phyloP scores from a whole-genome alignment of 2,888 invertebrate genomes.

The Torymus texanus region DNA sequence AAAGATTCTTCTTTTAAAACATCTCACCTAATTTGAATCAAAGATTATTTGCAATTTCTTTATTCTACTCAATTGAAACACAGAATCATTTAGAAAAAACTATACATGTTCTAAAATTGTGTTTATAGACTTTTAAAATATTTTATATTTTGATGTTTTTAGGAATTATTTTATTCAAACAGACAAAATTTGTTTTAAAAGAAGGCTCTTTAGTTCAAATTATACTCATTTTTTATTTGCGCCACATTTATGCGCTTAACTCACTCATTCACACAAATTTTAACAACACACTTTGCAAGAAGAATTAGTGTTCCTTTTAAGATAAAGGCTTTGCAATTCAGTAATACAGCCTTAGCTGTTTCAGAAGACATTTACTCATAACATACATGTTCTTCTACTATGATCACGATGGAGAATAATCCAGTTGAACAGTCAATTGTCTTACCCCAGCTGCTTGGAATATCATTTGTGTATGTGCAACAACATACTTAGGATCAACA shows the following conservation, averaged over 20 bases:
- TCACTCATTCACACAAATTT: constrained; percentile 37
- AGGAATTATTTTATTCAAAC: not conserved
- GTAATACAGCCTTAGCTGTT: constrained; percentile 19
- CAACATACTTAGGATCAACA: constrained; percentile 94
- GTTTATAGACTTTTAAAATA: not conserved
- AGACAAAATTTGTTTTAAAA: constrained; percentile 31
- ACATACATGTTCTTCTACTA: constrained; percentile 40
- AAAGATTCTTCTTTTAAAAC: constrained; percentile 25
- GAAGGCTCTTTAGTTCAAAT: constrained; percentile 32
- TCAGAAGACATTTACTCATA: constrained; percentile 22
- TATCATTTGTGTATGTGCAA: constrained; percentile 94
- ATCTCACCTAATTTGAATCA: not conserved
- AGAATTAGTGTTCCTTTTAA: constrained; percentile 34
- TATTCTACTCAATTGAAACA: not conserved
- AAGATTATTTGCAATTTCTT: not conserved
- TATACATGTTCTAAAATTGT: too few relatives aligned
- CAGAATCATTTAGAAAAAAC: too few relatives aligned
- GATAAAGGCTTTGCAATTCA: constrained; percentile 30
- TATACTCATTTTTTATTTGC: constrained; percentile 25
- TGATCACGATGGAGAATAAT: constrained; percentile 88
- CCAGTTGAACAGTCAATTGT: constrained; percentile 94
- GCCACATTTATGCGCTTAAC: constrained; percentile 12
- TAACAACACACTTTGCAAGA: constrained; percentile 39
- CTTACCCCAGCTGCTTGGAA: constrained; percentile 94
- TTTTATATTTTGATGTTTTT: not conserved